Percentiles rank a stretch among this genome's conserved stretches.
These are phyloP conservation scores for Glaucomys volans DNA, from an alignment of 2,113 vertebrate species.

Conservation along the genomic window DNA sequence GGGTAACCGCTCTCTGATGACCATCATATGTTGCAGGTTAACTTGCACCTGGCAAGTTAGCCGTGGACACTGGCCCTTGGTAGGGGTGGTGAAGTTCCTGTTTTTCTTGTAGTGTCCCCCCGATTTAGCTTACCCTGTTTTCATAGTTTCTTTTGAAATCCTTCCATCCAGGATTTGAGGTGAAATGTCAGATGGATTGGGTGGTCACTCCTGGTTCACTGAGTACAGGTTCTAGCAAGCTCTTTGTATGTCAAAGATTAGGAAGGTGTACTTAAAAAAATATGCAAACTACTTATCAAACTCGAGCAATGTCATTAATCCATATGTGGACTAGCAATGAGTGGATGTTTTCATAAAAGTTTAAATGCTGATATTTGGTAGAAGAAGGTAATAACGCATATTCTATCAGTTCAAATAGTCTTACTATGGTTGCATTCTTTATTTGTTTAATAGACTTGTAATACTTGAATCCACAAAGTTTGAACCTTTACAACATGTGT, in stretches of 20 bases:
- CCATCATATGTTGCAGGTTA: background rate
- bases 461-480: slow-evolving; percentile 79
- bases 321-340: slow-evolving; percentile 78
- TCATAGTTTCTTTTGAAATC: slow-evolving; percentile 45
- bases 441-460: slow-evolving; percentile 74
- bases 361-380: slow-evolving; percentile 83
- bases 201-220: background rate
- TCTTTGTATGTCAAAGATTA: background rate
- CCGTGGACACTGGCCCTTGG: background rate
- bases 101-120: background rate
- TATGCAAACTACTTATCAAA: slow-evolving; percentile 77
- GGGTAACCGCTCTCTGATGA: no score
- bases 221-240: background rate
- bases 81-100: background rate
- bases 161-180: background rate
- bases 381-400: slow-evolving; percentile 65
- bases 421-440: slow-evolving; percentile 51
- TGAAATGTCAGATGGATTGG: background rate
- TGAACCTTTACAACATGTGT: slow-evolving; percentile 79
- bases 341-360: slow-evolving; percentile 77
- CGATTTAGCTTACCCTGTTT: background rate
- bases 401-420: slow-evolving; percentile 65
- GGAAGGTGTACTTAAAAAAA: slow-evolving; percentile 35
- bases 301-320: slow-evolving; percentile 78
- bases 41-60: background rate